phyloP scores from a whole-genome alignment of 2,888 invertebrate species.

The Anoplius nigerrimus region DNA sequence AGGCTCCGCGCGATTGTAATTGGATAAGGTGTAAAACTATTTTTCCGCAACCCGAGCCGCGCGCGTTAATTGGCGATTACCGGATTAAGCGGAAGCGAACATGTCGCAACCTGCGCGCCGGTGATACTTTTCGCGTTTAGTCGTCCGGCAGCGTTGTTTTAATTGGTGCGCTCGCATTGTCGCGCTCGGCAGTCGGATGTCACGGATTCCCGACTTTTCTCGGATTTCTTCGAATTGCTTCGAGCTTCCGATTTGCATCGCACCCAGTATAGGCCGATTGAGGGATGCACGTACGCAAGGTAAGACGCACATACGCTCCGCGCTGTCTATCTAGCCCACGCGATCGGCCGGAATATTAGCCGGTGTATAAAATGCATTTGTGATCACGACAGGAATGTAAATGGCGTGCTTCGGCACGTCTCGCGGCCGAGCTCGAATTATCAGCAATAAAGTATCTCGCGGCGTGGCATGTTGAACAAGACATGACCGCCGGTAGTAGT shows the following conservation, averaged over 20 bases:
- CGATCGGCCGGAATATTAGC: conserved; percentile 56
- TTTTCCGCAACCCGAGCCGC: neutral
- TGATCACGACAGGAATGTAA: conserved; percentile 58
- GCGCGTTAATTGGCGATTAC: neutral
- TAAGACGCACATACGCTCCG: conserved; percentile 11
- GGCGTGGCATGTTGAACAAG: conserved; percentile 51
- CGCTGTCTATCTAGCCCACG: conserved; percentile 54
- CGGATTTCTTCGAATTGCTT: no score
- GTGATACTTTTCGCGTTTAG: no score
- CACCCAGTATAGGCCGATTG: neutral
- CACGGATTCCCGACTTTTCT: no score
- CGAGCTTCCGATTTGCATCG: no score
- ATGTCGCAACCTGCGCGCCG: neutral
- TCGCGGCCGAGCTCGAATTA: conserved; percentile 49
- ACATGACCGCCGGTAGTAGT: conserved; percentile 51
- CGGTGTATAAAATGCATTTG: conserved; percentile 58
- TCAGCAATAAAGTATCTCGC: conserved; percentile 58
- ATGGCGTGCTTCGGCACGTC: conserved; percentile 52
- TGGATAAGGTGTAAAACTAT: no score
- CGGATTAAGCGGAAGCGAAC: no score
- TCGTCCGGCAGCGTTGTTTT: no score
- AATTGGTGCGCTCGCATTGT: no score
- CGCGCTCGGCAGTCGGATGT: no score
- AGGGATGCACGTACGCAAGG: neutral
- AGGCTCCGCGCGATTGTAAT: no score